Evolutionary conservation across 1,140 invertebrate genomes (phyloP).

Genomic region (Drosophila tani): DNA sequence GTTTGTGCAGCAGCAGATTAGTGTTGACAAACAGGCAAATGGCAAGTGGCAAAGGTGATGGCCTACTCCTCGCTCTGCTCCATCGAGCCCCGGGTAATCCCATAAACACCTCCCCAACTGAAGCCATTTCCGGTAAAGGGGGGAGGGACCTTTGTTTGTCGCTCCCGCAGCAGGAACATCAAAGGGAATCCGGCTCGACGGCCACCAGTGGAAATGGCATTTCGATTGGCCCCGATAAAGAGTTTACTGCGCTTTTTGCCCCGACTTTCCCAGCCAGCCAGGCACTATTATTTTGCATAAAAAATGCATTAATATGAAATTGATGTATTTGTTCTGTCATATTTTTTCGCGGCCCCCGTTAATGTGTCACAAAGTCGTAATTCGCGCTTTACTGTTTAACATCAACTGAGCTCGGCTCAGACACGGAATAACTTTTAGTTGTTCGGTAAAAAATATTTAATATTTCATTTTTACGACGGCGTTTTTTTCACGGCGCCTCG

Average conservation of each 20-base stretch:
- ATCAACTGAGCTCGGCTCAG: slow-evolving; percentile 26
- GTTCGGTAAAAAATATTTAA: slow-evolving; percentile 38
- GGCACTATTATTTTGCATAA: slow-evolving; percentile 65
- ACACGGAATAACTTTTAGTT: slow-evolving; percentile 62
- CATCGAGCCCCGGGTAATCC: slow-evolving; percentile 59
- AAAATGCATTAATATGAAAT: slow-evolving; percentile 63
- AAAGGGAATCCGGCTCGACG: slow-evolving; percentile 27
- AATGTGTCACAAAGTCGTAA: slow-evolving; percentile 68
- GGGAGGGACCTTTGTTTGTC: slow-evolving; percentile 22
- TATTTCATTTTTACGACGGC: slow-evolving; percentile 16
- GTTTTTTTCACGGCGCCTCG: slow-evolving; percentile 10
- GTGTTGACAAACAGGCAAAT: slow-evolving; percentile 74
- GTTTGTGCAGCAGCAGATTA: slow-evolving; percentile 63
- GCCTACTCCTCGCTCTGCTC: slow-evolving; percentile 15
- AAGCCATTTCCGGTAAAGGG: slow-evolving; percentile 16
- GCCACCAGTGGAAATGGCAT: slow-evolving; percentile 35
- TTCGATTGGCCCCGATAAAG: slow-evolving; percentile 52
- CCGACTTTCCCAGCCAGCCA: slow-evolving; percentile 14
- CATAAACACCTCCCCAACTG: slow-evolving; percentile 70
- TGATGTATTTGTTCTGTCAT: slow-evolving; percentile 58
- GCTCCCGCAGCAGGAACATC: not conserved
- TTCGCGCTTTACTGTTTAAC: slow-evolving; percentile 55
- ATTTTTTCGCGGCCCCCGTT: slow-evolving; percentile 29
- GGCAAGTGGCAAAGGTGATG: slow-evolving; percentile 35
- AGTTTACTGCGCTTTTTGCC: slow-evolving; percentile 24